Conservation (phyloP, 2,888 invertebrate genomes). For the Seladonia tumulorum region DNA sequence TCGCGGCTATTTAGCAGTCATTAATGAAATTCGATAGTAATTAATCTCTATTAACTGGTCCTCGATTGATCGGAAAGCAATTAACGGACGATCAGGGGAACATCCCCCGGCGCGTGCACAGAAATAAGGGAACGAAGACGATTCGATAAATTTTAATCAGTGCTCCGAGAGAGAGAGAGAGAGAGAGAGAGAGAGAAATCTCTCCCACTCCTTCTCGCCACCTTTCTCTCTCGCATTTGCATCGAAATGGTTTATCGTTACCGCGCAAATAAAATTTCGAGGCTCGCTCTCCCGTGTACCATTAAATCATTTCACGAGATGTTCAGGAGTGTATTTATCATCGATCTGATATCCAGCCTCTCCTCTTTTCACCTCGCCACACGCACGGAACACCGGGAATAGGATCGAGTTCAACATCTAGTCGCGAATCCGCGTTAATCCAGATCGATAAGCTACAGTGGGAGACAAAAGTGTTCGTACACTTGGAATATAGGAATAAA, state of each 20-base stretch:
- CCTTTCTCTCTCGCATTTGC: slow-evolving; percentile 28
- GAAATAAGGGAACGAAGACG: slow-evolving; percentile 8
- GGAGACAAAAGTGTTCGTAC: too few relatives aligned
- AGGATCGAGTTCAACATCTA: background rate
- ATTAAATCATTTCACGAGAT: slow-evolving; percentile 45
- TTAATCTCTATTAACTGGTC: slow-evolving; percentile 26
- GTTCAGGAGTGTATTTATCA: slow-evolving; percentile 38
- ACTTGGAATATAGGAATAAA: too few relatives aligned
- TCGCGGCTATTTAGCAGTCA: background rate
- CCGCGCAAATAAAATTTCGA: slow-evolving; percentile 34
- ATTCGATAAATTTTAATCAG: slow-evolving; percentile 32
- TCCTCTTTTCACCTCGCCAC: background rate
- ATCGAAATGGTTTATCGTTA: slow-evolving; percentile 43
- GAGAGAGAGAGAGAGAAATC: background rate
- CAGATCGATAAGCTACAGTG: background rate
- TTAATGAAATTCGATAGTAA: slow-evolving; percentile 33
- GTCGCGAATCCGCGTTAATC: background rate
- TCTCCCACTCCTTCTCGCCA: background rate
- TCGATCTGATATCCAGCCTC: slow-evolving; percentile 38
- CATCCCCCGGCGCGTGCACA: slow-evolving; percentile 8
- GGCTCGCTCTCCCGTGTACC: slow-evolving; percentile 21
- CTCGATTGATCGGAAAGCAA: slow-evolving; percentile 8
- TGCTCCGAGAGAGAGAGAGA: background rate
- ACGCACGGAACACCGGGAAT: background rate
- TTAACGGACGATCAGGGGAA: slow-evolving; percentile 14